Percentiles rank a stretch among this genome's conserved stretches.
Evolutionary conservation across 2,888 invertebrate species (phyloP).

Genomic region (Heliconius sara): DNA sequence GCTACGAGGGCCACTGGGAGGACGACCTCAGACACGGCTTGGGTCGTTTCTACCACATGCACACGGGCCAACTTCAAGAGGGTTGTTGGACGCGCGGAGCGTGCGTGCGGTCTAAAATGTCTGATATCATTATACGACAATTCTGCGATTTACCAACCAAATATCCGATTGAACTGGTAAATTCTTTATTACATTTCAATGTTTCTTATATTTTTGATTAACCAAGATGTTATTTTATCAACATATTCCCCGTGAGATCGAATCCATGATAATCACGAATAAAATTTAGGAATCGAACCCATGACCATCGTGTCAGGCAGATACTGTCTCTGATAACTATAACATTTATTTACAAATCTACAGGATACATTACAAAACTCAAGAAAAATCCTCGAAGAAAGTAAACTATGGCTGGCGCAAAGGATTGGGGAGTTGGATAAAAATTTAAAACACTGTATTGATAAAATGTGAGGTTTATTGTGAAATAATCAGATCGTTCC

Average conservation of each 20-base stretch:
- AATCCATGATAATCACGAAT: no score
- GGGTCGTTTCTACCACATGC: slow-evolving; percentile 86
- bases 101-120: slow-evolving; percentile 82
- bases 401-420: slow-evolving; percentile 65
- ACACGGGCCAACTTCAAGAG: slow-evolving; percentile 86
- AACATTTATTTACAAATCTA: neutral
- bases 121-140: slow-evolving; percentile 85
- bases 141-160: slow-evolving; percentile 78
- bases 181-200: slow-evolving; percentile 32
- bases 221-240: no score
- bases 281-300: no score
- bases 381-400: slow-evolving; percentile 62
- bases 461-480: slow-evolving; percentile 64
- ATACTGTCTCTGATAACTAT: neutral
- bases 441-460: slow-evolving; percentile 68
- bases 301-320: neutral
- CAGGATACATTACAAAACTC: slow-evolving; percentile 62
- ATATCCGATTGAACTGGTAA: slow-evolving; percentile 82
- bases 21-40: slow-evolving; percentile 83
- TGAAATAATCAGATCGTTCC: slow-evolving; percentile 54
- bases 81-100: slow-evolving; percentile 85
- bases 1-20: slow-evolving; percentile 87
- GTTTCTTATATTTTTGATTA: no score
- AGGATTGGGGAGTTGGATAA: slow-evolving; percentile 68
- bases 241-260: no score